Conservation (phyloP, 2,113 vertebrate species). For the Hymenochirus boettgeri region DNA sequence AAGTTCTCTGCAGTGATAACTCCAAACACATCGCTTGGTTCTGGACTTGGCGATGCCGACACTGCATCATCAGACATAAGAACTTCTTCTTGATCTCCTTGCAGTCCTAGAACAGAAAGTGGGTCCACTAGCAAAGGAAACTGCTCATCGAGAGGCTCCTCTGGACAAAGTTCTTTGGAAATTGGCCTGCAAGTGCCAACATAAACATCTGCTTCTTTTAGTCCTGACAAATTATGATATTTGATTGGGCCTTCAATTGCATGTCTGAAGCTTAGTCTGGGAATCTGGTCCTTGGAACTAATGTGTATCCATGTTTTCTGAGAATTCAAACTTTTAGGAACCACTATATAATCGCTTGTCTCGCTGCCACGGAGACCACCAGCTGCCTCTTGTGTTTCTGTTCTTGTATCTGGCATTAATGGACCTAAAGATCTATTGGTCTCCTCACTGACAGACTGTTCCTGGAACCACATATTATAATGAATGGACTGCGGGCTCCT, state of each 20-base stretch:
- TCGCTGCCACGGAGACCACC: too few species aligned
- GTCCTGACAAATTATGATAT: too few species aligned
- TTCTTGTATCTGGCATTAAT: background rate
- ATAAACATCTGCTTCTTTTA: background rate
- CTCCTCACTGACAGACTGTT: background rate
- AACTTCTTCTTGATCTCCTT: constrained; percentile 60
- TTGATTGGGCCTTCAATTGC: background rate
- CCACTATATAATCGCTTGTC: background rate
- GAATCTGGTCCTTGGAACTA: background rate
- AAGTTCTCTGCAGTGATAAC: background rate
- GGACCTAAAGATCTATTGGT: background rate
- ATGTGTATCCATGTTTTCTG: background rate
- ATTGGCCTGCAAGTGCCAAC: background rate
- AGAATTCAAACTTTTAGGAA: background rate
- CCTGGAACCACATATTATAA: background rate
- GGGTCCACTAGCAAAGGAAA: constrained; percentile 79
- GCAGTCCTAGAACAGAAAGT: constrained; percentile 78
- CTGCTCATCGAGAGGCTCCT: constrained; percentile 28
- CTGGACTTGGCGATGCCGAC: constrained; percentile 6
- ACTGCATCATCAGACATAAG: constrained; percentile 3
- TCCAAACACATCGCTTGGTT: constrained; percentile 5
- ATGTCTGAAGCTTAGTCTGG: background rate
- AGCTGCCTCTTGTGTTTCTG: background rate
- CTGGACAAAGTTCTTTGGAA: background rate
- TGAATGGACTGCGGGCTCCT: background rate